phyloP scores from a whole-genome alignment of 2,797 vertebrate species.

The Mormyrops attenuatus region DNA sequence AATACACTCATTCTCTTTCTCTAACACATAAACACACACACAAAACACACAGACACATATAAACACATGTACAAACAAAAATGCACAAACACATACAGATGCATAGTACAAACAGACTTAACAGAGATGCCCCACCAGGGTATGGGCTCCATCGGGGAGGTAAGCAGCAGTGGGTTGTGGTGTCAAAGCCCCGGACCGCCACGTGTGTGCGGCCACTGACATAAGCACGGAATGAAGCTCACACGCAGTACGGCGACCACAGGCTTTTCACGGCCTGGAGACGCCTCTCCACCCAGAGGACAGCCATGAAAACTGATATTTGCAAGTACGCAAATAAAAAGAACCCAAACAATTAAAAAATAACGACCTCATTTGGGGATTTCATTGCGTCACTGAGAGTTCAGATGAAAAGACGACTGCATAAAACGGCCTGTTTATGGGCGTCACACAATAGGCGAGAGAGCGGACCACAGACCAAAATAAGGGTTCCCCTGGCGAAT shows the following conservation, averaged over 20 bases:
- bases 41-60: background rate
- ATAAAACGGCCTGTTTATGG: constrained; percentile 33
- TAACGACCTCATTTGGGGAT: constrained; percentile 24
- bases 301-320: background rate
- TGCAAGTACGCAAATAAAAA: constrained; percentile 10
- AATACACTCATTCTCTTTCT: background rate
- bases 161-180: background rate
- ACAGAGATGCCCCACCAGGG: background rate
- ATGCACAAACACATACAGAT: background rate
- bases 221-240: constrained; percentile 13
- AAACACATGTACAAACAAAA: background rate
- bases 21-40: background rate
- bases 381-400: constrained; percentile 30
- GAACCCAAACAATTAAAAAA: constrained; percentile 26
- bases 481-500: constrained; percentile 33
- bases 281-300: background rate
- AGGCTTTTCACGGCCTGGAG: constrained; percentile 16
- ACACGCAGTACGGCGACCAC: background rate
- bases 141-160: background rate
- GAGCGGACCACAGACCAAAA: constrained; percentile 39
- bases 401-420: constrained; percentile 32
- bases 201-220: constrained; percentile 27
- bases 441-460: constrained; percentile 23
- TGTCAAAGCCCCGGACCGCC: constrained; percentile 12
- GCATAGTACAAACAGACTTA: background rate